Evolutionary conservation across 2,888 invertebrate genomes (phyloP), one percentile per base, ranked within the genome.

Genomic region (Hydriomena furcata): DNA sequence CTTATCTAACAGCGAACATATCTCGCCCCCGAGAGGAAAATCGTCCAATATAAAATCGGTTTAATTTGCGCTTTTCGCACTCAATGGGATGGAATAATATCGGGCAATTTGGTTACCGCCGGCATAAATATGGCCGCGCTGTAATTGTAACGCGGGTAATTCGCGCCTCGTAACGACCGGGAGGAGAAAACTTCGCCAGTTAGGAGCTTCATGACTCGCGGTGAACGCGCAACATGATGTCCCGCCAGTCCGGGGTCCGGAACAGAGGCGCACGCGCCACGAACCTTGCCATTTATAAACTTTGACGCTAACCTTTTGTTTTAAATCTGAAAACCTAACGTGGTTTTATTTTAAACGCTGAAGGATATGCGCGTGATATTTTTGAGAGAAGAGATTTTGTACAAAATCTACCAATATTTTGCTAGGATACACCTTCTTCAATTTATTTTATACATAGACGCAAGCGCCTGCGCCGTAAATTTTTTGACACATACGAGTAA

Each of bases 51-150:
- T 90, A 90, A 90, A 90, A 89, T 90, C 89, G 89, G 87, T 90
- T 90, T 90, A 90, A 90, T 90, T 90, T 90, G 90, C 89, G 88
- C 90, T 89, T 90, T 89, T 90, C 90, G 86, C 87, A 90, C 90
- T 90, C 90, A 90, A 90, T 90, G 90, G 90, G 88, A 88, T 83
- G 89, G 90, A 90, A 90, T 90, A 90, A 90, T 90, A 89, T 89
- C 87, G 85, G 85, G 90, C 90, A 90, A 90, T 90, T 90, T 90
- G 85, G 90, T 90, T 90, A 90, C 90, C 90, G 87, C 90, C 71
- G 76, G 84, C 86, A 90, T 90, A 90, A 90, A 90, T 90, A 90
- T 89, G 83, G 86, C 84, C 79, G 82, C 84, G 80, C 72, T 82
- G 89, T 90, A 90, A 90, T 90, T 89, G 90, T 90, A 85, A 87